Conservation (phyloP, 2,888 invertebrate genomes). For the Drosophila trichaetosa region DNA sequence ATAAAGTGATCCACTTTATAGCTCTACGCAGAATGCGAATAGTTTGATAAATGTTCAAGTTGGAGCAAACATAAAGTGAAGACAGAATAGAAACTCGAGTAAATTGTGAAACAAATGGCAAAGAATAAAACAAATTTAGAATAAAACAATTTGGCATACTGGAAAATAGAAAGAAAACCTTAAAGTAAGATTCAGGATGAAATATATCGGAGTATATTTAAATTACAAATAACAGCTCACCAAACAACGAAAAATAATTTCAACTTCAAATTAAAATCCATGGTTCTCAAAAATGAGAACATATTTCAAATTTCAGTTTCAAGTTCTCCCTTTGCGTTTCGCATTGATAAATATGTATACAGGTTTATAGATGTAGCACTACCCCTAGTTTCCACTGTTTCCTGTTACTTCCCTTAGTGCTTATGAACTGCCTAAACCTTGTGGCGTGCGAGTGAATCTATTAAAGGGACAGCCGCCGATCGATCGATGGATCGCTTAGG, state of each 20-base stretch:
- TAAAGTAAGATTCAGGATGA: neutral
- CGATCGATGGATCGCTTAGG: conserved; percentile 25
- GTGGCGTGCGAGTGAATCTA: conserved; percentile 74
- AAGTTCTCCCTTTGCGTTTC: neutral
- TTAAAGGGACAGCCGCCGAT: conserved; percentile 59
- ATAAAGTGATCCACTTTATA: conserved; percentile 45
- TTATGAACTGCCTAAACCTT: conserved; percentile 3
- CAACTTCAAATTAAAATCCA: neutral
- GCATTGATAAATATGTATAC: conserved; percentile 11
- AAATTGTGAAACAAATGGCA: neutral
- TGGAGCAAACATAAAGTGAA: neutral
- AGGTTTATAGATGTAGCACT: conserved; percentile 13
- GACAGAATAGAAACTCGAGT: neutral
- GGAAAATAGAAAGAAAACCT: neutral
- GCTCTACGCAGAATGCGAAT: neutral
- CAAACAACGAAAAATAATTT: neutral
- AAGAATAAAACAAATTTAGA: neutral
- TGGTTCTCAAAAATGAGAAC: neutral
- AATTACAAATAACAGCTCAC: neutral
- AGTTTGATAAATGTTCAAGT: conserved; percentile 16
- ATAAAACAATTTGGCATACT: neutral
- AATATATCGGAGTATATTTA: neutral
- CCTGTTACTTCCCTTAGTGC: neutral
- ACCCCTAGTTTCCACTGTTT: neutral
- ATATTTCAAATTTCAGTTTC: neutral